phyloP scores from a whole-genome alignment of 1,140 invertebrate species.

The Bathynomus jamesi region DNA sequence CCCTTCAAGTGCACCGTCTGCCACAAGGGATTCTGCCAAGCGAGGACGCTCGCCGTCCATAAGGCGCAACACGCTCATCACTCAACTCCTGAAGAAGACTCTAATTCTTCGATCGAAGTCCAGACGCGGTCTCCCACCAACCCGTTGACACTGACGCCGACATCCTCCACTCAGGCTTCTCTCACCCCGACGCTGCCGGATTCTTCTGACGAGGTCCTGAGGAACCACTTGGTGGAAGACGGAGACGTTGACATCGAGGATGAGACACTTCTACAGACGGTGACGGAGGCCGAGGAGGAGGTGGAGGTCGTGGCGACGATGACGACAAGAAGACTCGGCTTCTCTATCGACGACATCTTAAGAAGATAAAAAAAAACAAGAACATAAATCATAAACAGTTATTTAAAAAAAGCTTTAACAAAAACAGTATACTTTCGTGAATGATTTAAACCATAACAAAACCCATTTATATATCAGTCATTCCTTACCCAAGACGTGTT shows the following conservation, averaged over 20 bases:
- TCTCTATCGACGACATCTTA: constrained; percentile 16
- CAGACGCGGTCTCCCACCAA: background rate
- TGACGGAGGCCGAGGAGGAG: constrained; percentile 8
- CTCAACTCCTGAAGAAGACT: background rate
- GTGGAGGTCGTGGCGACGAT: constrained; percentile 3
- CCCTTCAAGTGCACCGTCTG: too few relatives aligned
- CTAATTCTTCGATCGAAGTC: background rate
- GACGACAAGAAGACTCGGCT: constrained; percentile 6
- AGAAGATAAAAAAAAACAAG: constrained; percentile 17
- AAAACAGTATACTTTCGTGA: too few relatives aligned
- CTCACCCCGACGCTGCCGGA: background rate
- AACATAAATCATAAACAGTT: too few relatives aligned
- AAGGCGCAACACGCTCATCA: constrained; percentile 61
- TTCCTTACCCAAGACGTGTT: too few relatives aligned
- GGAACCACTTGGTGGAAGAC: background rate
- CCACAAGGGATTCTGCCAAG: constrained; percentile 94
- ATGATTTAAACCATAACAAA: too few relatives aligned
- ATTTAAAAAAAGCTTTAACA: too few relatives aligned
- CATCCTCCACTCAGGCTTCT: background rate
- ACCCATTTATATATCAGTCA: too few relatives aligned
- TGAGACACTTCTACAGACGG: constrained; percentile 10
- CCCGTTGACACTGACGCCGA: background rate
- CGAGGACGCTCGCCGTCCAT: constrained; percentile 84
- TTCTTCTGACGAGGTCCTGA: background rate
- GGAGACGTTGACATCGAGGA: constrained; percentile 8